Evolutionary conservation across 2,113 vertebrate genomes (phyloP).

Genomic region (Falco punctatus): DNA sequence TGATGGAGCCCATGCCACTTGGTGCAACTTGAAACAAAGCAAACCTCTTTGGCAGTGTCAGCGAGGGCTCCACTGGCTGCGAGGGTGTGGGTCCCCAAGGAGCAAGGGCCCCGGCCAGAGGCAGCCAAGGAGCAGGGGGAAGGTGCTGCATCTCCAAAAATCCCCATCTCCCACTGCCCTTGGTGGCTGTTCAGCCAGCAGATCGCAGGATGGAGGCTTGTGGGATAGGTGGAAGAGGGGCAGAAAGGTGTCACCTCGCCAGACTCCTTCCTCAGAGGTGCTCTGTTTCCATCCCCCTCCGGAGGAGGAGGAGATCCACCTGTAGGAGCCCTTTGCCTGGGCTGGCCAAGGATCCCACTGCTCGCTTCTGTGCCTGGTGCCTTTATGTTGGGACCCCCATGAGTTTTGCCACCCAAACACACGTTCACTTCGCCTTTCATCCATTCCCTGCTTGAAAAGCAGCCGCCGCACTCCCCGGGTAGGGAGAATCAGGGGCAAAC

Average conservation of each 20-base stretch:
- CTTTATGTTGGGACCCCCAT: accelerated
- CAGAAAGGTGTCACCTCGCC: not conserved
- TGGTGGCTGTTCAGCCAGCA: accelerated
- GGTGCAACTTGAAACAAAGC: not conserved
- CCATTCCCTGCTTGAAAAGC: not conserved
- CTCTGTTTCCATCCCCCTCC: not conserved
- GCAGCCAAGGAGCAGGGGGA: not conserved
- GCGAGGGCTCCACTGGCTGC: not conserved
- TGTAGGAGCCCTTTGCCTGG: not conserved
- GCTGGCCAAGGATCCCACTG: not conserved
- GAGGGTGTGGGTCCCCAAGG: not conserved
- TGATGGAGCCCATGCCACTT: accelerated
- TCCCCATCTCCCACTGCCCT: not conserved
- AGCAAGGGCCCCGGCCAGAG: not conserved
- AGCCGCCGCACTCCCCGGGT: accelerated
- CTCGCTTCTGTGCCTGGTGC: not conserved
- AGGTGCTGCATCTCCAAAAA: not conserved
- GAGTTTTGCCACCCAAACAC: not conserved
- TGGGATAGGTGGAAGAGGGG: not conserved
- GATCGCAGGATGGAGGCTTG: not conserved
- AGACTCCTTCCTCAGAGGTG: not conserved
- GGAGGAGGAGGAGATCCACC: too few relatives aligned
- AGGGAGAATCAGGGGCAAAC: not conserved
- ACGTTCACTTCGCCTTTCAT: not conserved
- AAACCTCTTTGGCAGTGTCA: not conserved